Evolutionary conservation across 2,113 vertebrate genomes (phyloP), one percentile per base, ranked within the genome.

Genomic region (human (Homo sapiens)): DNA sequence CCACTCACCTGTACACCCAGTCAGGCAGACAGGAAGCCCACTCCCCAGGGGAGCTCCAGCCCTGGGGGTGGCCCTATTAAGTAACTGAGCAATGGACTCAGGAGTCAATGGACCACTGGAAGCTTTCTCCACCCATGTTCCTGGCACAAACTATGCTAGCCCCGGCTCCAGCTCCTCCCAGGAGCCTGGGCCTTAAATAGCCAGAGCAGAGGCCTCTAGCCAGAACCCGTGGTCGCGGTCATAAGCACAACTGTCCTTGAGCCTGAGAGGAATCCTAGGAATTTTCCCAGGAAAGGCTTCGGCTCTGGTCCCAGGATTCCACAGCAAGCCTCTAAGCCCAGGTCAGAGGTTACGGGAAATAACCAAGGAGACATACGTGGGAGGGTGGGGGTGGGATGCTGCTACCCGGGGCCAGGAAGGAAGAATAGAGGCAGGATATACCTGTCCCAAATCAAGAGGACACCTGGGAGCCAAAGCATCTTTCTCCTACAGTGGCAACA

Each of bases 221-320:
- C 97, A 97, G 96, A 96, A 86, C 86, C 32, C 93, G 0, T 50
- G 94, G 96, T 97, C 85, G 1, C 40, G 89, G 95, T 97, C 85
- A 38, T 22, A 75, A 94, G 86, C 35, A 30, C 96, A 96, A 96
- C 95, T 96, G 96, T 97, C 97, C 97, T 97, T 94, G 95, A 94
- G 96, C 88, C 95, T 38, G 45, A 96, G n/a, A 98, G 97, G 98
- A 98, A 99, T 98, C 98, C 97, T 64, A 99, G 96, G 98, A 98
- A 99, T 99, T 98, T 98, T 98, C 98, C 98, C 98, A 98, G 98
- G 98, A 98, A 98, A 98, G 97, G 98, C 97, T 95, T 75, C 92
- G 96, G 97, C 96, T 94, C 84, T 93, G 78, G 45, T 98, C 92
- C 97, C 96, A 97, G 85, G 95, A 97, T 97, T 98, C 96, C 94